phyloP scores from a whole-genome alignment of 2,113 vertebrate species.

The Myotis lucifugus region DNA sequence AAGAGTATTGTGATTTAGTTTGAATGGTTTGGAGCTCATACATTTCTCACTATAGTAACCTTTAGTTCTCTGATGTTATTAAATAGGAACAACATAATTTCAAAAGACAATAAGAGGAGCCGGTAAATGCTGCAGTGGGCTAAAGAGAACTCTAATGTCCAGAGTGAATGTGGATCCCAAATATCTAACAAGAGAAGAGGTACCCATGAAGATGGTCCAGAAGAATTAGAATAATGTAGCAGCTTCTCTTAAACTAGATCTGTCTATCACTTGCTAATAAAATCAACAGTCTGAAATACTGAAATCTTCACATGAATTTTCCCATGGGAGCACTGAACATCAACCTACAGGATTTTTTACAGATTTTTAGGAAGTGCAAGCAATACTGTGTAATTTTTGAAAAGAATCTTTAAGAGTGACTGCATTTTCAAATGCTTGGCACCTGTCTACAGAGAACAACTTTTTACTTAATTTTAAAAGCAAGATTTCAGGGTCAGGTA shows the following conservation, averaged over 20 bases:
- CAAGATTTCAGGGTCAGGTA: conserved; percentile 77
- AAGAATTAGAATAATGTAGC: not conserved
- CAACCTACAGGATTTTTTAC: conserved; percentile 64
- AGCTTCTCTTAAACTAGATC: not conserved
- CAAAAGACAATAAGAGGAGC: not conserved
- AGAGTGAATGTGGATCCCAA: not conserved
- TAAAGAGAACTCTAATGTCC: not conserved
- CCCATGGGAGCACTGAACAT: not conserved
- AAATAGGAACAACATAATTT: not conserved
- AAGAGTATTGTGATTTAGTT: not conserved
- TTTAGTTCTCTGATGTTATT: not conserved
- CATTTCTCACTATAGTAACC: not conserved
- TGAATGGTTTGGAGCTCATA: not conserved
- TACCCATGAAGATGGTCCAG: not conserved
- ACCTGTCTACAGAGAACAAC: conserved; percentile 66
- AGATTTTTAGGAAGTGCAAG: conserved; percentile 73
- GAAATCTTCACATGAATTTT: not conserved
- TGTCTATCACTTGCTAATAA: conserved; percentile 9
- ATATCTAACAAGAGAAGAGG: not conserved
- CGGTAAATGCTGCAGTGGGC: not conserved
- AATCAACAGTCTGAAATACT: conserved; percentile 41
- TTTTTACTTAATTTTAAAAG: conserved; percentile 62
- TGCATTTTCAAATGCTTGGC: conserved; percentile 77
- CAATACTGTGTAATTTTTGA: conserved; percentile 53
- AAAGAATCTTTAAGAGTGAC: conserved; percentile 44